Conservation (phyloP, 2,797 vertebrate genomes). For the Liparis tanakae region DNA sequence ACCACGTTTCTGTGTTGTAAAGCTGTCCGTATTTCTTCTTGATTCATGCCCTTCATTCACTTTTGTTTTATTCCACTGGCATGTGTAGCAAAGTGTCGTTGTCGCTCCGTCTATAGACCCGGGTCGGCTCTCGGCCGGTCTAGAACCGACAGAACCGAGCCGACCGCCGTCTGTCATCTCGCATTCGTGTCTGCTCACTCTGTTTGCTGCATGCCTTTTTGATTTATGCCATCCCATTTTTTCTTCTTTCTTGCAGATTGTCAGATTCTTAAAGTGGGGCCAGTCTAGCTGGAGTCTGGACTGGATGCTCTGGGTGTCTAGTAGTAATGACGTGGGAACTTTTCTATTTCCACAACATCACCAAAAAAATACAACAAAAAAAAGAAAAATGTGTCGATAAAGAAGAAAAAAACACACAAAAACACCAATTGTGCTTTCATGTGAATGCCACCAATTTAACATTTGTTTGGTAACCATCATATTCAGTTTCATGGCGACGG, state of each 20-base stretch:
- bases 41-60: constrained; percentile 12
- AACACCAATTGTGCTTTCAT: constrained; percentile 61
- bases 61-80: constrained; percentile 32
- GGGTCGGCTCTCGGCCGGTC: constrained; percentile 22
- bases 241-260: constrained; percentile 96
- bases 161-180: constrained; percentile 51
- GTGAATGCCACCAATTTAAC: constrained; percentile 17
- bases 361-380: constrained; percentile 41
- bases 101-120: constrained; percentile 20
- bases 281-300: constrained; percentile 91
- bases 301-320: constrained; percentile 89
- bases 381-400: not conserved
- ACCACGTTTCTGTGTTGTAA: constrained; percentile 2
- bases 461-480: constrained; percentile 28
- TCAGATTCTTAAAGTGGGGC: constrained; percentile 94
- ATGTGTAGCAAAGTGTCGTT: constrained; percentile 37
- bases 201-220: constrained; percentile 80
- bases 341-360: constrained; percentile 69
- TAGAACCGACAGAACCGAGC: constrained; percentile 27
- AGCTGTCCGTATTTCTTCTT: constrained; percentile 1
- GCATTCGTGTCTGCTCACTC: constrained; percentile 71
- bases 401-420: constrained; percentile 54
- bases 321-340: constrained; percentile 78
- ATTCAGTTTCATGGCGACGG: constrained; percentile 69
- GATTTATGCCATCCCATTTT: constrained; percentile 88